Evolutionary conservation across 2,113 vertebrate genomes (phyloP), one percentile per base, ranked within the genome.

Genomic region (Tyrannus savana): DNA sequence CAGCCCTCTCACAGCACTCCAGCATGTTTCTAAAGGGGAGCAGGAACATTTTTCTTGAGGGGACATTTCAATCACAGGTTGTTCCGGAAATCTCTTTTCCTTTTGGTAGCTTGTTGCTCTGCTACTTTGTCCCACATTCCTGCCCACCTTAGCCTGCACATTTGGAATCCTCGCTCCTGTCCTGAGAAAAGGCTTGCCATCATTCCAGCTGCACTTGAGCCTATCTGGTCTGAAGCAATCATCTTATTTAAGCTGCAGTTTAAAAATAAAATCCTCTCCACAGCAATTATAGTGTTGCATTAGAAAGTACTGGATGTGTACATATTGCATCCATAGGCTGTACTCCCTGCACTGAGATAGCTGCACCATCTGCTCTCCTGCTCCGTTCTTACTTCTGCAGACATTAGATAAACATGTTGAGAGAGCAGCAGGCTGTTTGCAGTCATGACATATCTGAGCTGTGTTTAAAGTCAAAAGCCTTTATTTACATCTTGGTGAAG

Each of bases 401-500:
- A 95, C 90, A 87, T 86, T 92, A 94, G 89, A 96, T 68, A 96
- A 96, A 95, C 94, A 95, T 37, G 92, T 90, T 94, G 89, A 81
- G 50, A 55, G 94, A 97, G 92, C 95, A 96, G 92, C 84, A 91
- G 95, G 88, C 82, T 74, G 91, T 82, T 97, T 92, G 95, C 91
- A 95, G 52, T 94, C 94, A 87, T 87, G 94, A 95, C 94, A 71
- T 82, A 58, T 88, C 94, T 83, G 94, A 92, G 95, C 88, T 73
- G 80, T 84, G 87, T 93, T 97, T 91, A 85, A 96, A 96, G 93
- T 97, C 95, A 95, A 96, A 95, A 97, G 87, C 73, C 83, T 94
- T 95, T 96, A 96, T 97, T 97, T 97, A 97, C 86, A 95, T 94
- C 89, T 97, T 79, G 33, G 84, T 90, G 95, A 95, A 83, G 84